Base-by-base conservation (phyloP, 2,113 vertebrate species). In the Illadopsis cleaveri region DNA sequence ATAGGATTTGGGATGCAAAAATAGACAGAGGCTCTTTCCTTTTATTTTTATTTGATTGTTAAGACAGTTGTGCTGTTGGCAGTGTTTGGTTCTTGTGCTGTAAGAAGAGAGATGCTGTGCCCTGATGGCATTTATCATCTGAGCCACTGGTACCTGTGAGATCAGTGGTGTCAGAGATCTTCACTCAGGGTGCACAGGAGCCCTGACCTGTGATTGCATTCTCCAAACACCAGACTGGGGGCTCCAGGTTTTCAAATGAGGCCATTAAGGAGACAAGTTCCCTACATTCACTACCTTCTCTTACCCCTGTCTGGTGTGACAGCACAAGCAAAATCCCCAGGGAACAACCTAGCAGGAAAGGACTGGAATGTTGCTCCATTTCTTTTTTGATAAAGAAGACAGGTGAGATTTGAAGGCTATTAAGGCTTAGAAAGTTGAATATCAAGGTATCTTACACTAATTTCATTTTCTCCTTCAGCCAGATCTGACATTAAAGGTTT, bases 271-370 rank as follows among this genome's bases (percentile, higher is more conserved):
- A 54, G 14, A 19, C 5, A 62, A 53, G 27, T 13, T 51, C 5
- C 11, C 33, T 21, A 9, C 25, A 20, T 25, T 35, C 37, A 31
- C 15, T 30, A 10, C 28, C 7, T 44, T 38, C 21, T 11, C 9
- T 30, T 38, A 13, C 2, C 5, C 3, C 2, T 5, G 2, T 6
- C 35, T 9, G 19, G 8, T 20, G 7, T 9, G 18, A 25, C 33
- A 72, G 12, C 47, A 37, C 6, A 37, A 40, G 14, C 18, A 4
- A 64, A 64, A 35, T 13, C 13, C 11, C 9, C 35, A 54, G 28
- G 10, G 38, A 75, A 10, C 4, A 68, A 11, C 9, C 3, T 22
- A 8, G 12, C 20, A 31, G 6, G 18, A 38, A 64, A 62, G 18
- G 22, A 37, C 28, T 38, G 12, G 7, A 35, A 48, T 27, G 9